Evolutionary conservation across 2,113 vertebrate genomes (phyloP).

Genomic region (Erinaceus europaeus): DNA sequence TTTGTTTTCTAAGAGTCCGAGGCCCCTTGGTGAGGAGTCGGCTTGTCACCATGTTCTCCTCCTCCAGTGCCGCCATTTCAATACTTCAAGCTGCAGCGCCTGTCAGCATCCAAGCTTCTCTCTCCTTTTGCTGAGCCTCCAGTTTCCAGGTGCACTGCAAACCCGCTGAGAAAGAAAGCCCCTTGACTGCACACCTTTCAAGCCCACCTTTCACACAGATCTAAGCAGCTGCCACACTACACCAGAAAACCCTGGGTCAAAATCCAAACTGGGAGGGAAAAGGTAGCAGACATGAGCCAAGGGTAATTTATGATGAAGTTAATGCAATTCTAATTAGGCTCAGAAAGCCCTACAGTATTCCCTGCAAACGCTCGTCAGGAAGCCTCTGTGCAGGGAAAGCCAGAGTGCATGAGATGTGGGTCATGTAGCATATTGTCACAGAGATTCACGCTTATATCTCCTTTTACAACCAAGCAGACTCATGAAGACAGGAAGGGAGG

Average conservation of each 20-base stretch:
- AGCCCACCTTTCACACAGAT: slow-evolving; percentile 55
- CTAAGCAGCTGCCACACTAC: slow-evolving; percentile 75
- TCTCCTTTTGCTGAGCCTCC: slow-evolving; percentile 37
- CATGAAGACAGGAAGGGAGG: not conserved
- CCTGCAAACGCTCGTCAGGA: slow-evolving; percentile 52
- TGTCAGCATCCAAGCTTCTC: slow-evolving; percentile 3
- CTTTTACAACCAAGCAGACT: slow-evolving; percentile 25
- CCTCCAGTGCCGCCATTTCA: not conserved
- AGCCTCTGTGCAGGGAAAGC: slow-evolving; percentile 50
- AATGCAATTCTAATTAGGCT: slow-evolving; percentile 78
- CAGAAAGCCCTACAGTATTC: slow-evolving; percentile 67
- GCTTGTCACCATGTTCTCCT: not conserved
- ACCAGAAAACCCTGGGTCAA: slow-evolving; percentile 63
- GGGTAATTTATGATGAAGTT: slow-evolving; percentile 77
- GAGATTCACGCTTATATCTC: not conserved
- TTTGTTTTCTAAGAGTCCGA: slow-evolving; percentile 30
- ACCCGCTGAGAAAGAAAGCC: slow-evolving; percentile 58
- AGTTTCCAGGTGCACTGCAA: slow-evolving; percentile 76
- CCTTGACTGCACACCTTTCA: slow-evolving; percentile 67
- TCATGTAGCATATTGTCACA: not conserved
- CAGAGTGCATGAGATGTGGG: not conserved
- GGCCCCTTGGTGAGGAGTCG: not conserved
- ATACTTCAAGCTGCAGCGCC: not conserved
- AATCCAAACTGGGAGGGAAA: slow-evolving; percentile 61
- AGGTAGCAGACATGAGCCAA: slow-evolving; percentile 72